These are phyloP conservation scores for Tokudaia tokunoshimensis DNA, from an alignment of 2,797 vertebrate species.

Conservation along the genomic window DNA sequence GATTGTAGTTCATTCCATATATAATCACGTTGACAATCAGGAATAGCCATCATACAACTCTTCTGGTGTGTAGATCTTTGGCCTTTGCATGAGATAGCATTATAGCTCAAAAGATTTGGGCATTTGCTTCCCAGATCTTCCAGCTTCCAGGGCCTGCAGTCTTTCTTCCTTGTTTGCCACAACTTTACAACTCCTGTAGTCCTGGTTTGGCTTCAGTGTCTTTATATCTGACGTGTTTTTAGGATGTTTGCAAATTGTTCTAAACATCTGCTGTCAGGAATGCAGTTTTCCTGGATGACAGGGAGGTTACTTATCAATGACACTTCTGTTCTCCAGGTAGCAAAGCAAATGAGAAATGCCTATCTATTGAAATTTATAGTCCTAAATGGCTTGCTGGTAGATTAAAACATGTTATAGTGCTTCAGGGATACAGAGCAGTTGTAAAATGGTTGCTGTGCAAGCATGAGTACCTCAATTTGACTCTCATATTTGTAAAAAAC, in stretches of 20 bases:
- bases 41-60: background rate
- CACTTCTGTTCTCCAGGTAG: no score
- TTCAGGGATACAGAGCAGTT: background rate
- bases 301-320: background rate
- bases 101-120: background rate
- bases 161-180: background rate
- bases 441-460: background rate
- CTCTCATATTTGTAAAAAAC: background rate
- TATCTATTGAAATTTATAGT: no score
- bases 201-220: background rate
- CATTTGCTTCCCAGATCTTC: background rate
- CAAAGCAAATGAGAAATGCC: background rate
- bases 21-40: background rate
- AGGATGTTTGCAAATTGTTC: no score
- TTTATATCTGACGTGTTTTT: background rate
- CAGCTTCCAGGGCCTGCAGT: background rate
- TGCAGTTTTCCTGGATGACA: background rate
- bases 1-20: background rate
- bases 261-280: background rate
- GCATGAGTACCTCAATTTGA: no score
- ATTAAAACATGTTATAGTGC: background rate
- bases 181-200: background rate
- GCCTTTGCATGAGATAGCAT: background rate
- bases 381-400: background rate
- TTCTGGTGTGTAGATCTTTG: background rate